A percentile compares a stretch with the other conserved stretches of the same genome.
These are phyloP conservation scores for Eristalis pertinax DNA, from an alignment of 2,888 invertebrate genomes.

Conservation along the genomic window DNA sequence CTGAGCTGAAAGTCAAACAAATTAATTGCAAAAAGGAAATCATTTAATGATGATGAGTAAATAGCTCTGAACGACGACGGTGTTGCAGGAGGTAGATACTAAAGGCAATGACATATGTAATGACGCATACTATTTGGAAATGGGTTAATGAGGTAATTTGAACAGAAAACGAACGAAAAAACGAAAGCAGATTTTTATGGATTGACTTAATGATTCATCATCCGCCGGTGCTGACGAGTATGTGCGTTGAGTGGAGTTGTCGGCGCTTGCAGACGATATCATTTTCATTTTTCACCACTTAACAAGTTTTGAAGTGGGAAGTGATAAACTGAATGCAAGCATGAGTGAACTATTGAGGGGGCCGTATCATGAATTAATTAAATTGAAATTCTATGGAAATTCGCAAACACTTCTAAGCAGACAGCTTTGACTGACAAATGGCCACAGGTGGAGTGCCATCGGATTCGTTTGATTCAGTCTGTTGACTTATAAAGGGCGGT, in stretches of 20 bases:
- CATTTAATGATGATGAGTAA: constrained; percentile 16
- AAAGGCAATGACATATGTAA: background rate
- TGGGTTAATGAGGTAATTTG: background rate
- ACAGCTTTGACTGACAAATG: background rate
- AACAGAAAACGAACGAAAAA: background rate
- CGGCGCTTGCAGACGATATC: background rate
- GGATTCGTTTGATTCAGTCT: background rate
- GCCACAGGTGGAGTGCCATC: background rate
- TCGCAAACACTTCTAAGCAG: background rate
- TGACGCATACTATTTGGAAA: background rate
- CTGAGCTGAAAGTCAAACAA: constrained; percentile 32
- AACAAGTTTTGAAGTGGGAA: too few species aligned
- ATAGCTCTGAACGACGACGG: background rate
- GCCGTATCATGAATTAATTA: background rate
- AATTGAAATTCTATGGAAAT: background rate
- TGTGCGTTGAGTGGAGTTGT: background rate
- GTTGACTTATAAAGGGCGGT: background rate
- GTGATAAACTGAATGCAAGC: background rate
- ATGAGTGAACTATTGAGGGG: background rate
- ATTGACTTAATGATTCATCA: background rate
- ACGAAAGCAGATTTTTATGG: background rate
- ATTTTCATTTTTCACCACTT: too few species aligned
- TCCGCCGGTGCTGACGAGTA: background rate
- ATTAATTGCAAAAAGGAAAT: constrained; percentile 24
- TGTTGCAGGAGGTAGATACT: background rate